Evolutionary conservation across 53 echinoderm and acorn worm genomes (phyloP), one percentile per base, ranked within the genome.

Genomic region (Hippasteria phrygiana): DNA sequence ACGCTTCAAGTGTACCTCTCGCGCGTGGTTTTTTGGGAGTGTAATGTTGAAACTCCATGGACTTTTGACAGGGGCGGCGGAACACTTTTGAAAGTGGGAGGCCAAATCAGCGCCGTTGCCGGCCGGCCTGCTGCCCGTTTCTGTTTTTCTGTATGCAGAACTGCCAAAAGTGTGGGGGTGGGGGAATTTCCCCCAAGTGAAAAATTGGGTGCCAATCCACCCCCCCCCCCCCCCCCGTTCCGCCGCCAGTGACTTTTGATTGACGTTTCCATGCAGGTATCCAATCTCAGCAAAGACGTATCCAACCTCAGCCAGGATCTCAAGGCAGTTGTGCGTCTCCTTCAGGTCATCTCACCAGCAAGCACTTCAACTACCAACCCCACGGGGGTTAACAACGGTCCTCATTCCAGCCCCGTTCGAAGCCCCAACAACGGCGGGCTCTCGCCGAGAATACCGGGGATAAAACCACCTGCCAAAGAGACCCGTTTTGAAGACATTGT

Each of bases 291-390:
- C 66, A 88, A 89, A 73, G 97, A 97, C 46, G 97, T 97, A 2
- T 94, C 97, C 32, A 94, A 92, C 77, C 93, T 97, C 40, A 97
- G 97, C 54, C 94, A 97, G 42, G 97, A 97, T 79, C 90, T 97
- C 24, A 95, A 90, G 76, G 93, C 97, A 37, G 95, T 97, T 1
- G 90, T 97, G 47, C 90, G 91, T 35, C 93, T 97, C 28, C 88
- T 97, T 26, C 97, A 97, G 43, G 93, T 94, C 35, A 95, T 95
- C 42, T 69, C 92, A 33, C 95, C 95, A 36, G 67, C 88, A 14
- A 77, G 69, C 28, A 31, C 88, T 26, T 35, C 55, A 24, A 45
- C 77, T 16, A 41, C 20, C 45, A 74, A 45, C 50, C 50, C 75
- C 11, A 32, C 34, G 27, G 92, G 71, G 32, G 56, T 63, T 31